A percentile compares a stretch with the other conserved stretches of the same genome.
Conservation (phyloP, 2,797 vertebrate genomes). For the Coregonus sp. region DNA sequence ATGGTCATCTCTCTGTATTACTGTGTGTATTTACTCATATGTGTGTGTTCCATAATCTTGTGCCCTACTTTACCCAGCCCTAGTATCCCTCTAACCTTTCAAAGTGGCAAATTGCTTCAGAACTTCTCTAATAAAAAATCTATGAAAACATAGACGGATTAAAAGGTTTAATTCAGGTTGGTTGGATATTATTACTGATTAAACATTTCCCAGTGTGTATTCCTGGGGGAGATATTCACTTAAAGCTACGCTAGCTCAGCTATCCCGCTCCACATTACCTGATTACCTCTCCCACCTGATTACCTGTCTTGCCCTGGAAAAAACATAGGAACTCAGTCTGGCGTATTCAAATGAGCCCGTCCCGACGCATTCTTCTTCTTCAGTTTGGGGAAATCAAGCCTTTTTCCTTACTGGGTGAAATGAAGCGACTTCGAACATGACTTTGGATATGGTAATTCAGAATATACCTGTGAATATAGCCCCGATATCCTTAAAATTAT, state of each 20-base stretch:
- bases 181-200: not conserved
- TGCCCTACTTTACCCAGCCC: too few species aligned
- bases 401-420: not conserved
- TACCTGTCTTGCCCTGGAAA: constrained; percentile 28
- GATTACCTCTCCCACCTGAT: constrained; percentile 14
- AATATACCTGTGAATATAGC: not conserved
- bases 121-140: too few species aligned
- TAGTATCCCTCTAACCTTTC: too few species aligned
- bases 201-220: not conserved
- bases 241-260: not conserved
- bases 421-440: not conserved
- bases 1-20: too few species aligned
- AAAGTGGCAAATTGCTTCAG: too few species aligned
- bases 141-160: not conserved
- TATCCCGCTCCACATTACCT: not conserved
- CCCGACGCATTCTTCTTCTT: not conserved
- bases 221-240: not conserved
- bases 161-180: not conserved
- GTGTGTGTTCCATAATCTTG: too few species aligned
- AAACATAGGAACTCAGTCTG: constrained; percentile 5
- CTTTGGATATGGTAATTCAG: not conserved
- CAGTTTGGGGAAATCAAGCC: not conserved
- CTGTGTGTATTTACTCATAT: too few species aligned
- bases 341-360: constrained; percentile 1
- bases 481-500: too few species aligned